Evolutionary conservation across 2,797 vertebrate species (phyloP).

Genomic region (Pseudochaenichthys georgianus): DNA sequence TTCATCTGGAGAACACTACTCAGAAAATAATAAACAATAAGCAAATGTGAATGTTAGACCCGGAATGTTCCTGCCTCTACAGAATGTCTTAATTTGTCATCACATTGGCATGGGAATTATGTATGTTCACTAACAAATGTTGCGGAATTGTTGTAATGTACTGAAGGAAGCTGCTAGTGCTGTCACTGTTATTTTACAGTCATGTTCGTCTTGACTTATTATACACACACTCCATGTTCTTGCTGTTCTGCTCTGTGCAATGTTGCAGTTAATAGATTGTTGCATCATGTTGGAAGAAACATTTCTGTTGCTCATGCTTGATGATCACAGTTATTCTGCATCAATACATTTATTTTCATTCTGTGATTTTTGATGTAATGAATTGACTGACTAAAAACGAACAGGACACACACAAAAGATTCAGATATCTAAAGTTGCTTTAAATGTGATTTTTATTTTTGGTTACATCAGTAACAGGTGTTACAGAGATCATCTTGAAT

Average conservation of each 20-base stretch:
- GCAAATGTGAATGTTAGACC: conserved; percentile 45
- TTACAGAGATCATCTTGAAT: conserved; percentile 34
- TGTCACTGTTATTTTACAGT: background rate
- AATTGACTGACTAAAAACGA: background rate
- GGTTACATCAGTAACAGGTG: conserved; percentile 4
- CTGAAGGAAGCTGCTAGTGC: background rate
- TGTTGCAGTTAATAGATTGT: background rate
- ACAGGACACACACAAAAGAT: conserved; percentile 1
- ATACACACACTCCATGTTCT: background rate
- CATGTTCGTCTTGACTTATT: conserved; percentile 1
- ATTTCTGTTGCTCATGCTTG: background rate
- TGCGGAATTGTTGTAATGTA: background rate
- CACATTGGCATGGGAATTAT: no score
- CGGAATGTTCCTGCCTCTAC: conserved; percentile 57
- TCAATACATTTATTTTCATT: background rate
- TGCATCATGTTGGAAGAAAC: background rate
- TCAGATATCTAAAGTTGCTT: conserved; percentile 19
- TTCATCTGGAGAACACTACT: conserved; percentile 89
- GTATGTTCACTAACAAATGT: no score
- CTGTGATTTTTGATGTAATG: background rate
- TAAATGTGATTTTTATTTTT: conserved; percentile 43
- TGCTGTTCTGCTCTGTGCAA: background rate
- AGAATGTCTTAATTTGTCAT: background rate
- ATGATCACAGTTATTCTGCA: background rate
- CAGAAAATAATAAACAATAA: conserved; percentile 44